These are phyloP conservation scores for Dysmachus trigonus DNA, from an alignment of 2,888 invertebrate species.

Conservation along the genomic window DNA sequence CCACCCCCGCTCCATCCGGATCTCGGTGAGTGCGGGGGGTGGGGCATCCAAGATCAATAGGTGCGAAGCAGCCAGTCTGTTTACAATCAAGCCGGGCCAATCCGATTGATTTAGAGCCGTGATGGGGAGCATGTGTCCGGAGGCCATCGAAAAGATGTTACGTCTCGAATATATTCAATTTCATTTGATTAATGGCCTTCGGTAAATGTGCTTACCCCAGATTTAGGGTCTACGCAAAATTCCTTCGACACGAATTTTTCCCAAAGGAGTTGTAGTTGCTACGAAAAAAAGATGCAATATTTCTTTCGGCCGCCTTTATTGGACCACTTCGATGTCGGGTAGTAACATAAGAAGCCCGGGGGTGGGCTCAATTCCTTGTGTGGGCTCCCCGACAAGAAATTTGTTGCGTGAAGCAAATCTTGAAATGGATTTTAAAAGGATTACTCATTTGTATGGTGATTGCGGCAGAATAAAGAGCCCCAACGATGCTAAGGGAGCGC, in stretches of 20 bases:
- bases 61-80: slow-evolving; percentile 32
- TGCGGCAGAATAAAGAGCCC: neutral
- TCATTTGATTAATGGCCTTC: slow-evolving; percentile 41
- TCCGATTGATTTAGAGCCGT: slow-evolving; percentile 47
- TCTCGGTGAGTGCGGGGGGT: neutral
- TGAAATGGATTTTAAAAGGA: slow-evolving; percentile 14
- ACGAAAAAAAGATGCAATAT: slow-evolving; percentile 8
- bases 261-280: slow-evolving; percentile 39
- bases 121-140: slow-evolving; percentile 46
- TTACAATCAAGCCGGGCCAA: slow-evolving; percentile 22
- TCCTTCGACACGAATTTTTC: slow-evolving; percentile 39
- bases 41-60: slow-evolving; percentile 35
- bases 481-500: neutral
- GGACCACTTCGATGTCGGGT: slow-evolving; percentile 21
- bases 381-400: neutral
- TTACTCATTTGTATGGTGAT: neutral
- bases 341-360: slow-evolving; percentile 16
- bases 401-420: neutral
- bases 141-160: slow-evolving; percentile 38
- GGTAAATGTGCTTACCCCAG: slow-evolving; percentile 37
- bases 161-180: slow-evolving; percentile 43
- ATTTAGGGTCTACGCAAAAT: slow-evolving; percentile 35
- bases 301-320: slow-evolving; percentile 36
- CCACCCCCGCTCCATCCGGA: too few relatives aligned
- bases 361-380: neutral